Evolutionary conservation across 2,113 vertebrate species (phyloP), one percentile per base, ranked within the genome.

Genomic region (Brachionichthys hirsutus): DNA sequence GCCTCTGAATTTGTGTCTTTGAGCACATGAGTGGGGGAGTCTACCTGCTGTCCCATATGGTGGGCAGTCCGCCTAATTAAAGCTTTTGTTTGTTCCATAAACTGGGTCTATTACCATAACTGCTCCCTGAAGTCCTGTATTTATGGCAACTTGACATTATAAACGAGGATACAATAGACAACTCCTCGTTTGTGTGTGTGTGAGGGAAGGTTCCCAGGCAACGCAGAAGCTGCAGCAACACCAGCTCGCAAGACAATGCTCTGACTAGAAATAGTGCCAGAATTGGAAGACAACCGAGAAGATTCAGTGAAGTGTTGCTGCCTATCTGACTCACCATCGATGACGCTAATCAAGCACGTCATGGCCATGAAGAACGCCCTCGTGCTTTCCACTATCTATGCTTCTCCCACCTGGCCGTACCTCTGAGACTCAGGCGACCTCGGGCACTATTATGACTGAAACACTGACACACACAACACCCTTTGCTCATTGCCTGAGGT

Each of bases 81-180:
- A 83, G 86, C 75, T 58, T 84, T 86, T 85, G 74, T 82, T 38
- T 84, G 77, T 73, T 79, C 77, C 74, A 82, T 81, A 84, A 84
- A 84, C 52, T 57, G 70, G 69, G 67, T 65, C 73, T 72, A 87
- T 84, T 71, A 80, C 79, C 69, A 85, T 75, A 82, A 85, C 75
- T 75, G 72, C 75, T 85, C 77, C 70, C 80, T 49, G 34, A 75
- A 70, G 80, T 79, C 75, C 40, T 81, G 65, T 82, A 84, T 85
- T 87, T 86, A 85, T 81, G 80, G 82, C 56, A 85, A 87, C 80
- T 78, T 86, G 85, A 81, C 86, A 89, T 90, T 89, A 88, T 86
- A 85, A 90, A 86, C 73, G 30, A 65, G 67, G 85, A 85, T 83
- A 62, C 83, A 82, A 58, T 46, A 30, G 57, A 77, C 59, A 18